Base-by-base conservation (phyloP, 2,113 vertebrate genomes). In the Mixornis gularis region DNA sequence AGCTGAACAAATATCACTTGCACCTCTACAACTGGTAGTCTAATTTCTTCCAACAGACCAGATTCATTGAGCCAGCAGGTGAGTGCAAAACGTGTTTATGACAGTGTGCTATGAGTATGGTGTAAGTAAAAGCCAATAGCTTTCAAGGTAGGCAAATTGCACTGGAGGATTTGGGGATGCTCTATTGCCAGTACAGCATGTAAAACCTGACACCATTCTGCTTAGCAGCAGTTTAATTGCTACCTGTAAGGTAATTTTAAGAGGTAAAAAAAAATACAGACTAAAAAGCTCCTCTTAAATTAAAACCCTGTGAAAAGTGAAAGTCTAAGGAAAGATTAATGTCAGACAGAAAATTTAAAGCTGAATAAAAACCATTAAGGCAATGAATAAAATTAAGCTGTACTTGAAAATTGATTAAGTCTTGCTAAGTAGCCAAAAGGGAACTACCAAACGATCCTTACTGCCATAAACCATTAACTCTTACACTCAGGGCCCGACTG, bases 1-100 rank as follows among this genome's bases (percentile, higher is more conserved):
- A 93, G 69, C 92, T 90, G 88, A 81, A 68, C 77, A 90, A 92
- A 90, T 86, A 84, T 49, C 26, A 62, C 83, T 48, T 64, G 19
- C 68, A 17, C 38, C 85, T 21, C 43, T 53, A 29, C 59, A 73
- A 79, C 34, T 55, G 63, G 63, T 89, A 71, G 52, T 81, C 72
- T 94, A 86, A 95, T 92, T 94, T 93, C 69, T 90, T 66, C 43
- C 76, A 85, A 20, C 46, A 63, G 58, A 79, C 15, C n/a, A 30
- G 73, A 70, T 88, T 74, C 68, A 78, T 10, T 64, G 65, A 74
- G 40, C 43, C 38, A 84, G 83, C 65, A 92, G 82, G 79, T 90
- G 69, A 68, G 30, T 4, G 2, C 2, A 3, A 44, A 81, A 62
- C 16, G 49, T 65, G 43, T 63, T 93, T 85, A 77, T 58, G 51